Conservation (phyloP, 1,140 invertebrate species). For the Aphis gossypii region DNA sequence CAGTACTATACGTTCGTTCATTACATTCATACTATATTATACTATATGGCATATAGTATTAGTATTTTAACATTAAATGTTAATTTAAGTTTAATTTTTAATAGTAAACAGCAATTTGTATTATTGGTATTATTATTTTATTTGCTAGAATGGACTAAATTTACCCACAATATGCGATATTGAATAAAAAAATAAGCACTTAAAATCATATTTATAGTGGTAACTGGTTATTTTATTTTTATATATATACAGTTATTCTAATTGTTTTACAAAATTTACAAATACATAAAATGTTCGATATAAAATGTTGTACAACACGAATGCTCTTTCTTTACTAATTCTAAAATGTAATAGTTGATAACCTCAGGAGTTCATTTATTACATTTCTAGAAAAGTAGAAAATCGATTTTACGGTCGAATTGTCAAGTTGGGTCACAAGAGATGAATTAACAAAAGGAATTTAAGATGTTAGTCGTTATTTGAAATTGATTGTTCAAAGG, state of each 20-base stretch:
- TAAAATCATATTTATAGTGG: neutral
- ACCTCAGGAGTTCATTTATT: neutral
- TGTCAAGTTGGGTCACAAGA: conserved; percentile 9
- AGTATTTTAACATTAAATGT: too few relatives aligned
- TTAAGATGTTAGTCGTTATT: conserved; percentile 20
- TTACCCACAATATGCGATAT: neutral
- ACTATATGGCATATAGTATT: too few relatives aligned
- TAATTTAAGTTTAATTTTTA: too few relatives aligned
- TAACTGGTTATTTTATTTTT: neutral
- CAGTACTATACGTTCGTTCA: too few relatives aligned
- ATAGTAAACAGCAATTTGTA: too few relatives aligned
- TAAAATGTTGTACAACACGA: neutral
- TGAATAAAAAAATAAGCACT: neutral
- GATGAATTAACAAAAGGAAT: conserved; percentile 12
- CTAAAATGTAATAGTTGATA: conserved; percentile 16
- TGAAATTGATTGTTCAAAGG: conserved; percentile 20
- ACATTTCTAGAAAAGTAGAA: neutral
- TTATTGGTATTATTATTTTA: neutral
- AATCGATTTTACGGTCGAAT: conserved; percentile 5
- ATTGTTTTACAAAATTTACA: neutral
- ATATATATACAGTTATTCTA: neutral
- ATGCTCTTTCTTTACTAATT: neutral
- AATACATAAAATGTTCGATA: neutral
- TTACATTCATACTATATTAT: too few relatives aligned
- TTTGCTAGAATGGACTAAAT: neutral